Conservation (phyloP, 2,888 invertebrate genomes). For the Buathra laborator region DNA sequence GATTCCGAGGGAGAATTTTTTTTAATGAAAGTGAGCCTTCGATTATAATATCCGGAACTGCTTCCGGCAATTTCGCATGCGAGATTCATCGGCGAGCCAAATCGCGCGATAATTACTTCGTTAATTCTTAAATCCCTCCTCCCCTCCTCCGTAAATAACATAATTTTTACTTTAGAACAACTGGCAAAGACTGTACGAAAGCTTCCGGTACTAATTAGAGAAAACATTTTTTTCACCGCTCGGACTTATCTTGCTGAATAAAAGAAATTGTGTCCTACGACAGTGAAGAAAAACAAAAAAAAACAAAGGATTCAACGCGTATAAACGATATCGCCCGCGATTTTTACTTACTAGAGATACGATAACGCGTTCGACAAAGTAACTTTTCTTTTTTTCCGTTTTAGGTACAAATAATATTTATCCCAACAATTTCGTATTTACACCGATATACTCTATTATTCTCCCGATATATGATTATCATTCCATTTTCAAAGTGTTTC, state of each 20-base stretch:
- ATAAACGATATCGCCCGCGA: constrained; percentile 36
- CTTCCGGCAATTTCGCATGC: not conserved
- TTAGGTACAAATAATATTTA: constrained; percentile 47
- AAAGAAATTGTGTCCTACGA: not conserved
- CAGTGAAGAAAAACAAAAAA: not conserved
- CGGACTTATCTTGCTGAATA: constrained; percentile 24
- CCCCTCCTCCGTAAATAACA: not conserved
- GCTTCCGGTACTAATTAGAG: constrained; percentile 69
- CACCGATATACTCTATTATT: constrained; percentile 69
- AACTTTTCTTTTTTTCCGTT: constrained; percentile 49
- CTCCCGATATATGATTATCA: constrained; percentile 77
- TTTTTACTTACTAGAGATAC: constrained; percentile 59
- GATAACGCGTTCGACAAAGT: constrained; percentile 44
- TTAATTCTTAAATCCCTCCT: constrained; percentile 29
- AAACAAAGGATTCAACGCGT: not conserved
- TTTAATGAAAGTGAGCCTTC: constrained; percentile 29
- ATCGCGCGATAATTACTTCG: constrained; percentile 13
- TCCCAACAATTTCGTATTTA: constrained; percentile 45
- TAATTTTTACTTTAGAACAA: constrained; percentile 36
- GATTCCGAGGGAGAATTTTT: constrained; percentile 36
- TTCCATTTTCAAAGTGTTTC: constrained; percentile 76
- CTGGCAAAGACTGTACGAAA: constrained; percentile 67
- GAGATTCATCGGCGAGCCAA: constrained; percentile 19
- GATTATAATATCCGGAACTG: constrained; percentile 7
- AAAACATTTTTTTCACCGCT: constrained; percentile 40